These are phyloP conservation scores for Polydesmus complanatus DNA, from an alignment of 2,888 invertebrate species.

Conservation along the genomic window DNA sequence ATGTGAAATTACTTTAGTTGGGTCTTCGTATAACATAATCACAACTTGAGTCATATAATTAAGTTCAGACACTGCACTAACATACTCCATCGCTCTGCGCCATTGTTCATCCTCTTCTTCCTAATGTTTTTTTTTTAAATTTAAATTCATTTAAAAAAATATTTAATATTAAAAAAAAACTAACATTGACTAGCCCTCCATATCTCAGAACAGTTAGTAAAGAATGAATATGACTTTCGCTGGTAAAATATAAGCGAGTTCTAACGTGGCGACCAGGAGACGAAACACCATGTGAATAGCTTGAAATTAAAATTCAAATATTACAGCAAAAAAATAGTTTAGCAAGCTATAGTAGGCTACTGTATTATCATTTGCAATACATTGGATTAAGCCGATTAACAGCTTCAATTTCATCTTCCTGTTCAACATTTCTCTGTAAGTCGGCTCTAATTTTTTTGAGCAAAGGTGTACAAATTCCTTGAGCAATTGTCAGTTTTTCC, in stretches of 20 bases:
- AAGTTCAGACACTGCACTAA: conserved; percentile 91
- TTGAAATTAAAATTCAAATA: conserved; percentile 27
- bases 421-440: conserved; percentile 82
- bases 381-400: conserved; percentile 92
- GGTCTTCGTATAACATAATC: conserved; percentile 97
- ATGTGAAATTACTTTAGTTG: conserved; percentile 49
- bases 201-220: conserved; percentile 85
- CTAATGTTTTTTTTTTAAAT: conserved; percentile 34
- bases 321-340: not conserved
- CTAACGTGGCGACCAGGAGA: conserved; percentile 96
- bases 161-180: conserved; percentile 29
- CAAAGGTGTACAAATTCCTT: conserved; percentile 92
- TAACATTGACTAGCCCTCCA: conserved; percentile 75
- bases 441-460: conserved; percentile 91
- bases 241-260: conserved; percentile 97
- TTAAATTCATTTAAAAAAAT: conserved; percentile 5
- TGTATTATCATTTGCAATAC: no score
- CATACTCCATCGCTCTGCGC: conserved; percentile 96
- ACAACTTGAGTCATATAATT: conserved; percentile 99
- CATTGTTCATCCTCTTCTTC: conserved; percentile 86
- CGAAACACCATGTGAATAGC: conserved; percentile 93
- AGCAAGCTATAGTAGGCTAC: conserved; percentile 8
- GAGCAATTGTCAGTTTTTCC: conserved; percentile 91
- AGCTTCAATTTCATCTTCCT: conserved; percentile 68
- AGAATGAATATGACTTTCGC: conserved; percentile 98